Base-by-base conservation (phyloP, 2,797 vertebrate genomes). In the Acanthurus lineatus region DNA sequence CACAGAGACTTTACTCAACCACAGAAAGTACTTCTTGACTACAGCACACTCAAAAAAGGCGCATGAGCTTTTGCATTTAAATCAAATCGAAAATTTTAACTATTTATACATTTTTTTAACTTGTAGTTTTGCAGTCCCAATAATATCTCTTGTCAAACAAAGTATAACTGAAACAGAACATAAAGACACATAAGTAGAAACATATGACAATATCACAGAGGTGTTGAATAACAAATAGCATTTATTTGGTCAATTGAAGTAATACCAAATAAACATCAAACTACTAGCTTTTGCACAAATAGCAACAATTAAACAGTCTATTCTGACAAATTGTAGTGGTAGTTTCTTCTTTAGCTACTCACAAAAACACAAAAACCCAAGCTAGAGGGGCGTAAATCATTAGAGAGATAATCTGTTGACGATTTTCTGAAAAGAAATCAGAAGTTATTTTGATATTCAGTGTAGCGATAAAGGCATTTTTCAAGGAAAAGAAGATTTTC, bases 1-100 rank as follows among this genome's bases (percentile, higher is more conserved):
- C 0, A 57, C 19, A 68, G 12, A 58, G 60, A 71, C 54, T 80
- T 59, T 5, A 40, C 25, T 61, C 16, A 22, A 25, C 7, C 35
- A 52, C 19, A 62, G 14, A 40, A 38, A 22, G 22, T 53, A 9
- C n/a, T 67, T 59, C 48, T 47, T 53, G 6, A 22, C 19, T 7
- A 9, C 1, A 22, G 9, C 59, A n/a, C 65, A 15, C 47, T 63
- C 4, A 38, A n/a, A 66, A 15, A 17, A 42, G 54, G 28, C 56
- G 19, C 19, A 14, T 7, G 9, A 58, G 9, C 32, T 15, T 12
- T 17, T 48, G 20, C 19, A 28, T 3, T 47, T 2, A 25, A 20
- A 59, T 60, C 44, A 32, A 17, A 38, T 19, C 35, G 32, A 40
- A 71, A 56, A 69, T 20, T 52, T 57, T 5, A 35, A 32, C 28